Percentiles rank a stretch among this genome's conserved stretches.
Evolutionary conservation across 1,140 invertebrate genomes (phyloP).

Genomic region (Myzus persicae): DNA sequence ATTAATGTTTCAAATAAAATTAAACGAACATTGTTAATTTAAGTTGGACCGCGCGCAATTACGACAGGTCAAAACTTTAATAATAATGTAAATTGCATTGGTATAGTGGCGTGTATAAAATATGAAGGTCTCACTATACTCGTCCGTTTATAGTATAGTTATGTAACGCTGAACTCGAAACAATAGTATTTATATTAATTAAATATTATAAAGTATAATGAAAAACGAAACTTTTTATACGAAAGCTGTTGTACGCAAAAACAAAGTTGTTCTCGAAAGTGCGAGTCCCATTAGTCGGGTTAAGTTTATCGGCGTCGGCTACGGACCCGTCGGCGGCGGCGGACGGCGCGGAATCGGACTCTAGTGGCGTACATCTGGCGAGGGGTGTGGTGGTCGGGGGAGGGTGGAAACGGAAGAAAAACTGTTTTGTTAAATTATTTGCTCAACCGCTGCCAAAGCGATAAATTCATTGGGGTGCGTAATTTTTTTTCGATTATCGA

Average conservation of each 20-base stretch:
- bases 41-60: background rate
- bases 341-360: background rate
- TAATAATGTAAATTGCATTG: conserved; percentile 13
- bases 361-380: background rate
- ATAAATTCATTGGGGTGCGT: background rate
- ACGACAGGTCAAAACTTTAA: conserved; percentile 1
- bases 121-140: background rate
- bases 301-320: background rate
- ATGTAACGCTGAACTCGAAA: conserved; percentile 4
- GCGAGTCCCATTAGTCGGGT: conserved; percentile 35
- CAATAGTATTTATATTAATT: conserved; percentile 36
- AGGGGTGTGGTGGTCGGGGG: background rate
- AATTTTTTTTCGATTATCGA: conserved; percentile 18
- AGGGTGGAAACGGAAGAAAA: background rate
- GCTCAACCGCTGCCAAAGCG: background rate
- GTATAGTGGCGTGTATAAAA: background rate
- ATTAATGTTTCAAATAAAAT: conserved; percentile 11
- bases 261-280: conserved; percentile 15
- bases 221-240: conserved; percentile 8
- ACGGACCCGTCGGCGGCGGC: background rate
- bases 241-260: background rate
- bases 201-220: conserved; percentile 13
- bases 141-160: background rate
- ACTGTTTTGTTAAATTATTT: conserved; percentile 20
- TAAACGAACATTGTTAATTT: conserved; percentile 22